Evolutionary conservation across 2,113 vertebrate genomes (phyloP).

Genomic region (Neolamprologus sp.): DNA sequence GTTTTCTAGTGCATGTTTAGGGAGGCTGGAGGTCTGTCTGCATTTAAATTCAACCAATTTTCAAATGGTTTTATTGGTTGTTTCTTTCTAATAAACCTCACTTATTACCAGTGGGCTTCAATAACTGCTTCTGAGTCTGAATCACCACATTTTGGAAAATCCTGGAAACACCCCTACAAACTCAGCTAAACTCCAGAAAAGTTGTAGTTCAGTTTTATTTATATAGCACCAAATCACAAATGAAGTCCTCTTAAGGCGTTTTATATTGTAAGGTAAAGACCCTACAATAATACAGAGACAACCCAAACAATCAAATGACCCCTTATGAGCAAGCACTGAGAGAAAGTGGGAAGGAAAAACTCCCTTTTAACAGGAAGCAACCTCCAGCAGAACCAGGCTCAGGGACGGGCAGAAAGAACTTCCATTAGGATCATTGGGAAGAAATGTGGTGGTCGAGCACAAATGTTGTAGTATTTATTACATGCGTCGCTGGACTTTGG

Average conservation of each 20-base stretch:
- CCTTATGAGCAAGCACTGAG: neutral
- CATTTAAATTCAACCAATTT: neutral
- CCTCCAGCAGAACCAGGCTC: neutral
- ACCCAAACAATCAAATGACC: neutral
- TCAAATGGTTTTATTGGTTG: neutral
- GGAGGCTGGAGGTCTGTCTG: neutral
- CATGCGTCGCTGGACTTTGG: neutral
- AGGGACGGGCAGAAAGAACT: neutral
- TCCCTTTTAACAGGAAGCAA: neutral
- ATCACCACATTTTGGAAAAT: neutral
- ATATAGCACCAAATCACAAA: neutral
- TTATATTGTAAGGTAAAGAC: neutral
- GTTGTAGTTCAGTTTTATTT: neutral
- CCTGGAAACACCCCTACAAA: neutral
- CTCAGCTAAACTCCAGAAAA: neutral
- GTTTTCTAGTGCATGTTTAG: neutral
- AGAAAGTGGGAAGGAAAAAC: neutral
- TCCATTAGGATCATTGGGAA: neutral
- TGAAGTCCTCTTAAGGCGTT: accelerated
- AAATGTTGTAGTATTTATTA: neutral
- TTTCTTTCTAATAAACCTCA: neutral
- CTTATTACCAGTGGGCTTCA: neutral
- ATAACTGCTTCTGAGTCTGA: neutral
- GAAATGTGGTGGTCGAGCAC: neutral
- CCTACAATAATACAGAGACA: neutral